phyloP scores from a whole-genome alignment of 1,140 invertebrate genomes.

The Drosophila athabasca region DNA sequence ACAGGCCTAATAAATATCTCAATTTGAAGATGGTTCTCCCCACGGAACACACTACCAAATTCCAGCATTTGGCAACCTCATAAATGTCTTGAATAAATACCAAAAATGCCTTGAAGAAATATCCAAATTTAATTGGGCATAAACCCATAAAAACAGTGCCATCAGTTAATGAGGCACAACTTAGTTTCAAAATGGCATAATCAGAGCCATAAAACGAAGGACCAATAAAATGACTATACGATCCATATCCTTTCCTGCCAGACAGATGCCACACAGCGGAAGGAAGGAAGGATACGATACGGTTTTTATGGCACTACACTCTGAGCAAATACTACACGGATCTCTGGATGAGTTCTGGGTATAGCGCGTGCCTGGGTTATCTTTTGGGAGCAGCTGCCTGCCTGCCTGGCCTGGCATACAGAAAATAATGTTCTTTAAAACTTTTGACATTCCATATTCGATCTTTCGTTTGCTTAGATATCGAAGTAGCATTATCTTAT shows the following conservation, averaged over 20 bases:
- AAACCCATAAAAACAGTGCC: slow-evolving; percentile 42
- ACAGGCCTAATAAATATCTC: slow-evolving; percentile 29
- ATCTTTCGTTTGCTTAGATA: slow-evolving; percentile 14
- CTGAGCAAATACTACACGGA: slow-evolving; percentile 53
- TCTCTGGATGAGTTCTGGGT: slow-evolving; percentile 11
- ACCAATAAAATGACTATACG: slow-evolving; percentile 18
- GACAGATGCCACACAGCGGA: slow-evolving; percentile 47
- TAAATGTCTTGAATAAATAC: too few relatives aligned
- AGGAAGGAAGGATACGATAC: slow-evolving; percentile 59
- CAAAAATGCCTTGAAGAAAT: slow-evolving; percentile 33
- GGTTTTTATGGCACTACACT: slow-evolving; percentile 58
- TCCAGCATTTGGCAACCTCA: too few relatives aligned
- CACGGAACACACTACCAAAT: too few relatives aligned
- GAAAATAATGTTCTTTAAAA: slow-evolving; percentile 43
- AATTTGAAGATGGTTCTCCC: too few relatives aligned
- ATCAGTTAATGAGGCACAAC: slow-evolving; percentile 66
- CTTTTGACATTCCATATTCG: slow-evolving; percentile 43
- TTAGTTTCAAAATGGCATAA: slow-evolving; percentile 55
- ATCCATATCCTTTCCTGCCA: slow-evolving; percentile 10
- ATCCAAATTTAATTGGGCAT: slow-evolving; percentile 33
- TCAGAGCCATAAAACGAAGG: slow-evolving; percentile 59
- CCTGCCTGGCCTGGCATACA: slow-evolving; percentile 23
- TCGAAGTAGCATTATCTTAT: slow-evolving; percentile 16
- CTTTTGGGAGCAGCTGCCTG: slow-evolving; percentile 60
- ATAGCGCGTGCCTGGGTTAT: slow-evolving; percentile 53